Evolutionary conservation across 2,888 invertebrate species (phyloP), one percentile per base, ranked within the genome.

Genomic region (Schrankia costaestrigalis): DNA sequence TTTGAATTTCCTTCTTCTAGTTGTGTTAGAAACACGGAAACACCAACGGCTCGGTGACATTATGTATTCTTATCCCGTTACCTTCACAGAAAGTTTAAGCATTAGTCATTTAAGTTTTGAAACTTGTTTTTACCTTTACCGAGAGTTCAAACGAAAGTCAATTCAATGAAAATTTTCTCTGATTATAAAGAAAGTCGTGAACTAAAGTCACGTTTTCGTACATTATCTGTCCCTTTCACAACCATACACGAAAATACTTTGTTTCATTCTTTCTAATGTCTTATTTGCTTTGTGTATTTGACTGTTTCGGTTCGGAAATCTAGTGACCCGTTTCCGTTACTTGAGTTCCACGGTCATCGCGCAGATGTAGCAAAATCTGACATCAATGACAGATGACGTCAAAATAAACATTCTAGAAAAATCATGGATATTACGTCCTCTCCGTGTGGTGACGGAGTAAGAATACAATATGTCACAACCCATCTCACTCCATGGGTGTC

Each of bases 311-410:
- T 37, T 31, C 31, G 31, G 39, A 36, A 46, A 33, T 51, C 62
- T 44, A 54, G 53, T 70, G 53, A 68, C 71, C 66, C 41, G 60
- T 68, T 67, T n/a, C n/a, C n/a, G n/a, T n/a, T n/a, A n/a, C n/a
- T 73, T 29, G 5, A 22, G 22, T 9, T 22, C 9, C 19, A 32
- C 11, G 21, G 21, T 8, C 14, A 12, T 11, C n/a, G 22, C n/a
- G n/a, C n/a, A 23, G 5, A 34, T 29, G 13, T 14, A 18, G 23
- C 27, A 29, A 4, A 7, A 3, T 28, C 19, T 13, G 25, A 15
- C 14, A 25, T 35, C 15, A 12, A 30, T 24, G 7, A 6, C 7
- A 1, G n/a, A 25, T 30, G 29, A 35, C 35, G 29, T 26, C 11
- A 34, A 21, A 23, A 4, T 12, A n/a, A n/a, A n/a, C n/a, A n/a